Evolutionary conservation across 2,797 vertebrate species (phyloP), one percentile per base, ranked within the genome.

Genomic region (Denticeps clupeoides): DNA sequence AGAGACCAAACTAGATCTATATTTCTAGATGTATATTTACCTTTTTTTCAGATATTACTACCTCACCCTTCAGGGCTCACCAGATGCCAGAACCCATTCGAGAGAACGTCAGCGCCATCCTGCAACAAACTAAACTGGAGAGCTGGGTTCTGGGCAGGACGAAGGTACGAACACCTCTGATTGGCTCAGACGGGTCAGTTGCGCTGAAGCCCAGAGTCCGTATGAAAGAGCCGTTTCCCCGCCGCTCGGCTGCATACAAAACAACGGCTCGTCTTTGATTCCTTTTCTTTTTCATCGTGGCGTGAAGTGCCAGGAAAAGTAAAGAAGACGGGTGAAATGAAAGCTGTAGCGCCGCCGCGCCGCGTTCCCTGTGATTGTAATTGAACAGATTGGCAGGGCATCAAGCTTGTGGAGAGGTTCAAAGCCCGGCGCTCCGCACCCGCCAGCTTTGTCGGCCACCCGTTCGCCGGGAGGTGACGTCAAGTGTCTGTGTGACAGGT

Each of bases 51-150:
- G 95, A 72, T 99, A 99, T 81, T 99, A 96, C 68, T 95, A 93
- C 63, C 85, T 99, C 67, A 91, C 91, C n/a, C 2, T 99, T 99
- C 74, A 88, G 85, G 55, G 91, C 91, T 46, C 91, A 96, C 2
- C 79, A 91, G 72, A 80, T 81, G 65, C 94, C 93, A 2, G 75
- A 84, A 49, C 77, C 80, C 47, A 90, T 65, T 76, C 87, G 76
- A 77, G 90, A 93, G 67, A 98, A 89, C 27, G 86, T 82, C 37
- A 67, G 79, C 6, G 70, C 80, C 56, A 90, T 99, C 69, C 78
- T 99, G 71, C 69, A 94, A 62, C 88, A 78, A 59, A 87, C 88
- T 69, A 87, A 83, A 70, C 75, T 98, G 47, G 80, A 97, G 47
- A 80, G 79, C 59, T 97, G 92, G 89, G 82, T 88, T 16, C 70